Conservation (phyloP, 2,888 invertebrate genomes). For the Corythucha ciliata region DNA sequence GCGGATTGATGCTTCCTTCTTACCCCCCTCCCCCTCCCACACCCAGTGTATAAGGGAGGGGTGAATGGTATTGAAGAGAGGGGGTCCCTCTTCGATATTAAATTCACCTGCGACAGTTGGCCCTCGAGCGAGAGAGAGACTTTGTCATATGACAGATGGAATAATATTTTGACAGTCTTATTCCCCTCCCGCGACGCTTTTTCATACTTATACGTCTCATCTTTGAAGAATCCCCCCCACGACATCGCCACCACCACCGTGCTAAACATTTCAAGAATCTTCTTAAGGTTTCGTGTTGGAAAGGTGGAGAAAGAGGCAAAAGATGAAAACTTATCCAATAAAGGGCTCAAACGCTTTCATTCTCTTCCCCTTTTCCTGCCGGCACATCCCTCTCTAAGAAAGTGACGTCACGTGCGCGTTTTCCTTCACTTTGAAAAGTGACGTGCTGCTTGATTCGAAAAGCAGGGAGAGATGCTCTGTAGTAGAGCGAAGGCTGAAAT, state of each 20-base stretch:
- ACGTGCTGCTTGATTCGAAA: too few species aligned
- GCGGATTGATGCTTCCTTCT: slow-evolving; percentile 29
- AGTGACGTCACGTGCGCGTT: slow-evolving; percentile 22
- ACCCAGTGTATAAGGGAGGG: slow-evolving; percentile 26
- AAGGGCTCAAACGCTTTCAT: slow-evolving; percentile 9
- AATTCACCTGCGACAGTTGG: slow-evolving; percentile 32
- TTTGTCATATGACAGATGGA: slow-evolving; percentile 34
- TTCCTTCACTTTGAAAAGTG: too few species aligned
- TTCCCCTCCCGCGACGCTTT: slow-evolving; percentile 16
- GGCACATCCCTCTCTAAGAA: too few species aligned
- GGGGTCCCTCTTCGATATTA: slow-evolving; percentile 23
- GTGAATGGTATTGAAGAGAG: slow-evolving; percentile 5
- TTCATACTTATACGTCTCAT: not conserved
- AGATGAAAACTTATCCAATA: slow-evolving; percentile 28
- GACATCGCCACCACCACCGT: not conserved
- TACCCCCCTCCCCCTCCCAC: too few species aligned
- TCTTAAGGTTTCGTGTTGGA: too few species aligned
- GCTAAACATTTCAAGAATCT: too few species aligned
- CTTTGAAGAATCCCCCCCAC: not conserved
- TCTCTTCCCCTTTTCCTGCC: too few species aligned
- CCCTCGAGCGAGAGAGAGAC: slow-evolving; percentile 16
- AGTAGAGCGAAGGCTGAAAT: too few species aligned
- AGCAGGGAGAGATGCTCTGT: too few species aligned
- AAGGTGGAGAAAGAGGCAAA: not conserved
- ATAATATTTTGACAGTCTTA: slow-evolving; percentile 35